Evolutionary conservation across 2,113 vertebrate species (phyloP).

Genomic region (Melanerpes formicivorus): DNA sequence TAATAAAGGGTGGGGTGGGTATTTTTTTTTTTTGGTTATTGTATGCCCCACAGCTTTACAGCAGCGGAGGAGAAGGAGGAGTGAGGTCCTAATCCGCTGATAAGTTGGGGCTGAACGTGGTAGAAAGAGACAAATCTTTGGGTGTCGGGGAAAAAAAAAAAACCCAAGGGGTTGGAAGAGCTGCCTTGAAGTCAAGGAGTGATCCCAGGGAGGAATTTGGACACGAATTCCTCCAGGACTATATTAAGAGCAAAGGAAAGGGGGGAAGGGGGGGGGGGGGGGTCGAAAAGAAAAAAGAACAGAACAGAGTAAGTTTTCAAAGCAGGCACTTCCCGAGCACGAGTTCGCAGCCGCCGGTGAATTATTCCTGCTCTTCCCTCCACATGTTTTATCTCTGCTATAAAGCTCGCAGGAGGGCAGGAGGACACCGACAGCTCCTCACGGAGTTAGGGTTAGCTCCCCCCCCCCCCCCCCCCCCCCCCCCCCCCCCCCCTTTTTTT

Average conservation of each 20-base stretch:
- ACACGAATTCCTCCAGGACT: conserved; percentile 35
- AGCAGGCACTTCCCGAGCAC: background rate
- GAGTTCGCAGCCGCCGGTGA: background rate
- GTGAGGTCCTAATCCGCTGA: background rate
- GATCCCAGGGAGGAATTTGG: background rate
- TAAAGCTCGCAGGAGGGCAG: background rate
- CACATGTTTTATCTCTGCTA: background rate
- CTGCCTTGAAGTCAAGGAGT: background rate
- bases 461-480: too few species aligned
- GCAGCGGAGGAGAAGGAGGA: background rate
- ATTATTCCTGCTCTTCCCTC: background rate
- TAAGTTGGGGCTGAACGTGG: background rate
- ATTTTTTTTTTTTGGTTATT: conserved; percentile 24
- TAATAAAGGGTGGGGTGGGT: background rate
- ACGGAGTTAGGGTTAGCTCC: background rate
- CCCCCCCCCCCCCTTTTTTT: background rate
- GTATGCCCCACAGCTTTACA: conserved; percentile 43
- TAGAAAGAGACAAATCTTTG: background rate
- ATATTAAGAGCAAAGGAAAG: conserved; percentile 6
- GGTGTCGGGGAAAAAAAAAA: background rate
- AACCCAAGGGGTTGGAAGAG: background rate
- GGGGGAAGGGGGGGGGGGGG: background rate
- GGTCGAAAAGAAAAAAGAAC: background rate
- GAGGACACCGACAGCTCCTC: background rate
- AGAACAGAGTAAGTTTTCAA: background rate